Evolutionary conservation across 1,140 invertebrate species (phyloP).

Genomic region (Pectinophora gossypiella): DNA sequence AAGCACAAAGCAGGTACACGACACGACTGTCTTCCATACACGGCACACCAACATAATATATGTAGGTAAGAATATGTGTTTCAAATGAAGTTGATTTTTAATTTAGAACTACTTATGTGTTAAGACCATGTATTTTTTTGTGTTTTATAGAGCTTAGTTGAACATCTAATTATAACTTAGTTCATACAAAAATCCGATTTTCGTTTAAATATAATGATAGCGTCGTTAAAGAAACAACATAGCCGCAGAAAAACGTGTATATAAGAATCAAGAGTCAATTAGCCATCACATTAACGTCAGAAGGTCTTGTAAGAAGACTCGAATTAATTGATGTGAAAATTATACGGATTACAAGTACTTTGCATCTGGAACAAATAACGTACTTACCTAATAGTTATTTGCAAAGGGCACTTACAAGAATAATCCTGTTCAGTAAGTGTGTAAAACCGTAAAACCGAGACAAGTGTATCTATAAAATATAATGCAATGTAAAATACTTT

Average conservation of each 20-base stretch:
- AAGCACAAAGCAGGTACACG: too few relatives aligned
- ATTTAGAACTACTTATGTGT: neutral
- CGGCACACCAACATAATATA: too few relatives aligned
- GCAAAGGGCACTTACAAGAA: neutral
- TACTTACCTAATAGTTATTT: neutral
- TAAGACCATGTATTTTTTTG: neutral
- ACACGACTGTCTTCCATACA: too few relatives aligned
- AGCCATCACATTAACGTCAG: neutral
- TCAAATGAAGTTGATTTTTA: too few relatives aligned
- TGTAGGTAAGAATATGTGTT: too few relatives aligned
- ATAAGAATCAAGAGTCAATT: neutral
- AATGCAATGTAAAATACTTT: too few relatives aligned
- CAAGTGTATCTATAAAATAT: too few relatives aligned
- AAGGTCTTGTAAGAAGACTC: neutral
- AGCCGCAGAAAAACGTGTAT: neutral
- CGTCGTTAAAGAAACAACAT: neutral
- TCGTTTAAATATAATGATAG: neutral
- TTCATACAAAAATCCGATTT: neutral
- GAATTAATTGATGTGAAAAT: conserved; percentile 4
- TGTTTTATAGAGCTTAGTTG: neutral
- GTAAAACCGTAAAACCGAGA: too few relatives aligned
- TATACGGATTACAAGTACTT: neutral
- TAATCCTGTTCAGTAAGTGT: neutral
- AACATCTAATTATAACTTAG: neutral
- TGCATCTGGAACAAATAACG: neutral